phyloP scores from a whole-genome alignment of 2,797 vertebrate species.

The Hipposideros larvatus region DNA sequence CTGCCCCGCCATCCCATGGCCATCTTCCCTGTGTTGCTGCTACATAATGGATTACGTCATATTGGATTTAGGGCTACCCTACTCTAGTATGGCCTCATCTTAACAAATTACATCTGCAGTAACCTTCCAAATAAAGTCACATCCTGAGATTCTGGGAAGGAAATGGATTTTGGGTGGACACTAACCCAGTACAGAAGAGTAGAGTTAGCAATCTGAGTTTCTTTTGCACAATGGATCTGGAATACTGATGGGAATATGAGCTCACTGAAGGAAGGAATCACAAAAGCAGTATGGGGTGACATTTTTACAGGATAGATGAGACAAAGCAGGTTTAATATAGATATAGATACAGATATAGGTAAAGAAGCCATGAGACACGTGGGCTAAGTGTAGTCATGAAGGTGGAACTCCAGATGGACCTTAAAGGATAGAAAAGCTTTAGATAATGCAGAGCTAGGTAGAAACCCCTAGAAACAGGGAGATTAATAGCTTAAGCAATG shows the following conservation, averaged over 20 bases:
- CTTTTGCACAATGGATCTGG: slow-evolving; percentile 25
- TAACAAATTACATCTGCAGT: slow-evolving; percentile 14
- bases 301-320: slow-evolving; percentile 50
- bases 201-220: slow-evolving; percentile 56
- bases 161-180: background rate
- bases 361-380: slow-evolving; percentile 50
- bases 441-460: slow-evolving; percentile 15
- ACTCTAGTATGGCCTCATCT: slow-evolving; percentile 21
- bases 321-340: slow-evolving; percentile 35
- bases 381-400: background rate
- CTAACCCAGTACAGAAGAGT: background rate
- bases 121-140: slow-evolving; percentile 35
- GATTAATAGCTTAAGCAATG: slow-evolving; percentile 16
- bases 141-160: slow-evolving; percentile 28
- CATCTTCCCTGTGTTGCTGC: slow-evolving; percentile 33
- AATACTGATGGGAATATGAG: slow-evolving; percentile 51
- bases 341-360: background rate
- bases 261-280: slow-evolving; percentile 14
- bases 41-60: background rate
- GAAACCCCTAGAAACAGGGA: slow-evolving; percentile 17
- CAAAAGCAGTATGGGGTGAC: background rate
- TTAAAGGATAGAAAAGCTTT: slow-evolving; percentile 17
- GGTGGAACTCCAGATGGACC: background rate
- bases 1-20: background rate
- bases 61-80: background rate